phyloP scores from a whole-genome alignment of 2,113 vertebrate species.

The Toxostoma redivivum region DNA sequence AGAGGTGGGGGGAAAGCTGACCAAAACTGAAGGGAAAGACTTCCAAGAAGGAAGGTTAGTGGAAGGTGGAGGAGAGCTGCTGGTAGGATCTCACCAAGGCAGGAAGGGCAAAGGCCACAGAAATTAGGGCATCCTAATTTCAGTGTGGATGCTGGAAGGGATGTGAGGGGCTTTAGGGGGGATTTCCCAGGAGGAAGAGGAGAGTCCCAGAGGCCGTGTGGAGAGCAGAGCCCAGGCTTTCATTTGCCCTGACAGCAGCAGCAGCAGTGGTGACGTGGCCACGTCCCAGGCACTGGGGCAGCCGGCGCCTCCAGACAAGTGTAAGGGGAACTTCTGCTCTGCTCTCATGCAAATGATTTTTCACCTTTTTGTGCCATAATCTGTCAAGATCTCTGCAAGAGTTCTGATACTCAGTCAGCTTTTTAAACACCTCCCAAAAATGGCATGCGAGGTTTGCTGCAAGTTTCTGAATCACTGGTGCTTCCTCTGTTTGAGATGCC shows the following conservation, averaged over 20 bases:
- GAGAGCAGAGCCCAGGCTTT: background rate
- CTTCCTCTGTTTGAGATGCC: background rate
- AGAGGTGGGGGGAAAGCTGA: background rate
- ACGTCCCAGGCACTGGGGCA: background rate
- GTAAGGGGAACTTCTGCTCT: background rate
- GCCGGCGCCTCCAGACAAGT: rapidly evolving
- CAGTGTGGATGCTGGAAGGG: background rate
- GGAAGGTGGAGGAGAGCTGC: background rate
- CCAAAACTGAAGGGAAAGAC: background rate
- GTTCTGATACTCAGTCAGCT: background rate
- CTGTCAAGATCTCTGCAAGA: background rate
- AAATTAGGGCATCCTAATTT: background rate
- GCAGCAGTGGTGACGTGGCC: background rate
- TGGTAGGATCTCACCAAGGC: background rate
- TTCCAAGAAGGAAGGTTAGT: background rate
- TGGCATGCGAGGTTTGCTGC: background rate
- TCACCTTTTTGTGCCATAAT: background rate
- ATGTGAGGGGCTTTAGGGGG: background rate
- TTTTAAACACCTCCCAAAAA: background rate
- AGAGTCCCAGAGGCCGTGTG: background rate
- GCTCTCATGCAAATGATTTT: background rate
- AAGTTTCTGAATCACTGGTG: background rate
- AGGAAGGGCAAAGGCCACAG: background rate
- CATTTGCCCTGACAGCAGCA: background rate
- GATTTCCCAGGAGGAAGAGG: background rate